Percentiles rank a stretch among this genome's conserved stretches.
Evolutionary conservation across 2,888 invertebrate species (phyloP).

Genomic region (Eurytoma adleriae): DNA sequence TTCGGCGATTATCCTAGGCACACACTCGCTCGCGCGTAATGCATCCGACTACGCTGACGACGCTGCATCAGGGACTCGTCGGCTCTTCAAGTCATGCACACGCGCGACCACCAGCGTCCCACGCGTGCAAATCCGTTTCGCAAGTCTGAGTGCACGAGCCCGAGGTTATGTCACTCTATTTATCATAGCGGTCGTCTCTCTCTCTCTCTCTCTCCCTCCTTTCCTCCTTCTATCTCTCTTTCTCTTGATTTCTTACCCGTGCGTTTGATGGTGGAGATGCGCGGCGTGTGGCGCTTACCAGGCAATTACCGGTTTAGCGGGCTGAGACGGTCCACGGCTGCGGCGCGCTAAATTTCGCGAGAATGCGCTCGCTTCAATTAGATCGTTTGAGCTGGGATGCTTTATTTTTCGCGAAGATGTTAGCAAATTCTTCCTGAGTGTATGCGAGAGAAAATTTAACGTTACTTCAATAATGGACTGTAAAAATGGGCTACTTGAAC

Average conservation of each 20-base stretch:
- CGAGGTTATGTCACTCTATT: constrained; percentile 66
- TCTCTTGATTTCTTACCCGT: not conserved
- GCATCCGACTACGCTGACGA: constrained; percentile 41
- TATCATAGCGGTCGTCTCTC: constrained; percentile 32
- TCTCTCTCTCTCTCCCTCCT: not conserved
- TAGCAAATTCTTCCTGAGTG: too few species aligned
- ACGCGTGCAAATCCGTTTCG: constrained; percentile 75
- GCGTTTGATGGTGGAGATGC: too few species aligned
- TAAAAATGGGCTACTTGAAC: too few species aligned
- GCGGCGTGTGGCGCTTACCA: too few species aligned
- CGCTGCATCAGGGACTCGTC: constrained; percentile 53
- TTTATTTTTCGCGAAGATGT: too few species aligned
- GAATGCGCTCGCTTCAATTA: too few species aligned
- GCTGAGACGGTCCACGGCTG: too few species aligned
- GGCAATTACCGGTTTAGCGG: too few species aligned
- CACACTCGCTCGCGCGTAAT: constrained; percentile 61
- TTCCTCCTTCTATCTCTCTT: constrained; percentile 27
- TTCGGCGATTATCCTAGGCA: constrained; percentile 73
- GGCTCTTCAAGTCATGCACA: constrained; percentile 18
- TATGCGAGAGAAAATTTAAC: too few species aligned
- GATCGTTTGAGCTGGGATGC: too few species aligned
- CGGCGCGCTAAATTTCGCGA: too few species aligned
- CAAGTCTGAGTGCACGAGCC: constrained; percentile 68
- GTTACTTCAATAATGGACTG: too few species aligned
- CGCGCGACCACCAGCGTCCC: constrained; percentile 65